A percentile compares a stretch with the other conserved stretches of the same genome.
Conservation (phyloP, 1,140 invertebrate genomes). For the Scaptomyza pallida region DNA sequence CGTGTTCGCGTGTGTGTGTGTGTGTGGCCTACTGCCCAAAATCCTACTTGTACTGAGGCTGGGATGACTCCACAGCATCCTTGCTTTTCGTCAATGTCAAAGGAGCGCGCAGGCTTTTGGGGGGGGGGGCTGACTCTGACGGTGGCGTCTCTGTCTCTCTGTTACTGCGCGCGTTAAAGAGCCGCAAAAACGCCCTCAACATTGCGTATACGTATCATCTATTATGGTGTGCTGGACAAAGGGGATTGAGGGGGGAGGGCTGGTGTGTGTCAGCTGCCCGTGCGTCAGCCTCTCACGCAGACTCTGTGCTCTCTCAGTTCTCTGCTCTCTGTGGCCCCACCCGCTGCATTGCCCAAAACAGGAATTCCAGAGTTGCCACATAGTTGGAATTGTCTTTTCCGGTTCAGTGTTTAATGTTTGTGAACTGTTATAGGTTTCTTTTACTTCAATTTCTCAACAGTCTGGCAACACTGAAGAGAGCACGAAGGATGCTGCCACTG, state of each 20-base stretch:
- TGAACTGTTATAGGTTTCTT: no score
- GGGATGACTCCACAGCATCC: conserved; percentile 4
- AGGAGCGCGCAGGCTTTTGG: conserved; percentile 13
- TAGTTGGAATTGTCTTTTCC: neutral
- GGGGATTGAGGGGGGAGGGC: no score
- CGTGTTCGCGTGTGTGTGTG: no score
- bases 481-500: neutral
- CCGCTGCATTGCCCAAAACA: conserved; percentile 32
- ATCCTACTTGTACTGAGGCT: neutral
- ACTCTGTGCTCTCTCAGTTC: conserved; percentile 14
- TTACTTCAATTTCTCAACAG: neutral
- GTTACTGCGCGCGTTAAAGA: conserved; percentile 34
- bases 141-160: neutral
- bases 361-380: conserved; percentile 44
- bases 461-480: conserved; percentile 17
- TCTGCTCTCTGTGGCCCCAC: conserved; percentile 1
- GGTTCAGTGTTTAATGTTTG: neutral
- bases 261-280: no score
- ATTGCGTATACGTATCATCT: conserved; percentile 64
- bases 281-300: conserved; percentile 10
- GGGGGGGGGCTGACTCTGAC: neutral
- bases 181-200: conserved; percentile 67
- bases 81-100: conserved; percentile 65
- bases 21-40: neutral
- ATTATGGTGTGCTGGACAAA: no score